These are phyloP conservation scores for Drosophila falleni DNA, from an alignment of 2,888 invertebrate genomes.

Conservation along the genomic window DNA sequence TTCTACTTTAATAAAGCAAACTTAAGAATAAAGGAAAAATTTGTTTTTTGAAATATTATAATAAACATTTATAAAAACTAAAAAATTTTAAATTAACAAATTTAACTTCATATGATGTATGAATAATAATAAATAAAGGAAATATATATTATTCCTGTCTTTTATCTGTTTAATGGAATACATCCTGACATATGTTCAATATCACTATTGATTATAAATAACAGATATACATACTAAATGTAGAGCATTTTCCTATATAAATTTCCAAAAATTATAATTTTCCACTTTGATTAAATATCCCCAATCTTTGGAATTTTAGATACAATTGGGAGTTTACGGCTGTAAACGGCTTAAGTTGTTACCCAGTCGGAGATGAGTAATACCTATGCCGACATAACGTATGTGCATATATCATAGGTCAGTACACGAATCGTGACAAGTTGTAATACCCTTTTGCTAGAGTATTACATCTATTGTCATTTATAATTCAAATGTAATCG, in stretches of 20 bases:
- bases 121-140: background rate
- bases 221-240: no score
- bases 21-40: background rate
- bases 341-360: background rate
- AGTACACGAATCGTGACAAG: conserved; percentile 6
- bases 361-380: conserved; percentile 3
- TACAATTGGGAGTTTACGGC: background rate
- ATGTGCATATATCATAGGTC: conserved; percentile 2
- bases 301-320: background rate
- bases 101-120: no score
- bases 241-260: no score
- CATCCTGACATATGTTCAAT: no score
- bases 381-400: background rate
- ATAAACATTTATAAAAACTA: no score
- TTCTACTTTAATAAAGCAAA: background rate
- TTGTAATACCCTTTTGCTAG: background rate
- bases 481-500: conserved; percentile 23
- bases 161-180: no score
- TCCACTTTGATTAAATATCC: background rate
- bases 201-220: no score
- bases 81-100: no score
- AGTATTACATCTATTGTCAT: conserved; percentile 11
- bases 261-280: background rate
- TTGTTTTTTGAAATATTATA: no score
- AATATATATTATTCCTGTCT: no score